Evolutionary conservation across 2,113 vertebrate genomes (phyloP), one percentile per base, ranked within the genome.

Genomic region (Dissostichus mawsoni): DNA sequence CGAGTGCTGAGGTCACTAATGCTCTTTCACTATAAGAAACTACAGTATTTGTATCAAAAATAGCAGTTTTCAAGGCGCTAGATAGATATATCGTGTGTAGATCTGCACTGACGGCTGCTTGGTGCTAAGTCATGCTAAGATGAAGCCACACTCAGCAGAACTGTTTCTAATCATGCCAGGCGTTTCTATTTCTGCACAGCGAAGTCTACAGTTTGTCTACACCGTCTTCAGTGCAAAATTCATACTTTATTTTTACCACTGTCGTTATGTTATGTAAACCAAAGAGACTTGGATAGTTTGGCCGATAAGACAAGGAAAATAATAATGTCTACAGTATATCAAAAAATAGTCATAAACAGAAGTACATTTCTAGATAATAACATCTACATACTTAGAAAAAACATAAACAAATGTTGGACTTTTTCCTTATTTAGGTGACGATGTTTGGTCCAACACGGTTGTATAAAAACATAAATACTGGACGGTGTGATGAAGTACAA

Each of bases 401-500:
- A 87, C 75, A 83, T 80, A 80, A 87, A 67, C 68, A 69, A 89
- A 41, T 56, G 69, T 75, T 89, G 57, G 67, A 82, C 76, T 84
- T 64, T 56, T 72, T 51, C 58, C 74, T 65, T 50, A 3, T 76
- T 69, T 76, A 69, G 69, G 57, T 70, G 79, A 83, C 65, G 74
- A 87, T 82, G 89, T 90, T 93, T 94, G 93, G 92, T 93, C 93
- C 92, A 91, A 89, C 72, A 86, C 83, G 63, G 87, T 85, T 20
- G 73, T 90, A 91, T 76, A 87, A 93, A 87, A 85, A 87, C 84
- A 76, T 81, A 78, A 90, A 92, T 81, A 90, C 72, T 68, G 81
- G 81, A 92, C 61, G 33, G 55, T 81, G 73, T 65, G 84, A 87
- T 85, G 81, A 83, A 74, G 70, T 91, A 78, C 80, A 87, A 78